These are phyloP conservation scores for Hydractinia echinata DNA, from an alignment of 30 jellyfish, hydroid and myxozoan species.

Conservation along the genomic window DNA sequence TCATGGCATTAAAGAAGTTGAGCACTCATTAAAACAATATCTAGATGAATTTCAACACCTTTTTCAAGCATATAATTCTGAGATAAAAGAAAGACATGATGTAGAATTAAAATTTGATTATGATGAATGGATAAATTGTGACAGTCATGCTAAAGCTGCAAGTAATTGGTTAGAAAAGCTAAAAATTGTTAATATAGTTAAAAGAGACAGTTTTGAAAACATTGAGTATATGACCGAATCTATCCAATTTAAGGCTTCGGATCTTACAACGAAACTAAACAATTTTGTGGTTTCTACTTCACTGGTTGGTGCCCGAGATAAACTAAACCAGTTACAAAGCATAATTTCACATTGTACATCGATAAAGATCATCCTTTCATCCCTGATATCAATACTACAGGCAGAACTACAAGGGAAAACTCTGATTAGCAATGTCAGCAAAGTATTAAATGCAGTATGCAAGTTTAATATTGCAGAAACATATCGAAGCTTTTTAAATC, in stretches of 20 bases:
- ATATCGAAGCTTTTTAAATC: not conserved
- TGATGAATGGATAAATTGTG: not conserved
- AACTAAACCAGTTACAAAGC: too few relatives aligned
- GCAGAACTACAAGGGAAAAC: not conserved
- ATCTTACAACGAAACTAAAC: not conserved
- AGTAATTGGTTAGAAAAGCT: conserved; percentile 8
- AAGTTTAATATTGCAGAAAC: not conserved
- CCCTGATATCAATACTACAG: too few relatives aligned
- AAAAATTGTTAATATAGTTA: not conserved
- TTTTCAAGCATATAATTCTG: too few relatives aligned
- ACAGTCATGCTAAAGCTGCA: not conserved
- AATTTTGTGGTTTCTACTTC: too few relatives aligned
- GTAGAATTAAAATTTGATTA: too few relatives aligned
- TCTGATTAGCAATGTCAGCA: not conserved
- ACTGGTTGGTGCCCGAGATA: too few relatives aligned
- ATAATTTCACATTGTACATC: too few relatives aligned
- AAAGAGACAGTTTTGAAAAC: conserved; percentile 1
- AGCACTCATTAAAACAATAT: too few relatives aligned
- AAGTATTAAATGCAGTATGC: not conserved
- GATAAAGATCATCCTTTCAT: too few relatives aligned
- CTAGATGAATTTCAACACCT: too few relatives aligned
- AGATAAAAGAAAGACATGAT: too few relatives aligned
- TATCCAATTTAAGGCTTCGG: not conserved
- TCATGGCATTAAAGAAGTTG: too few relatives aligned
- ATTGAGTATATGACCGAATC: not conserved